Evolutionary conservation across 2,888 invertebrate genomes (phyloP), one percentile per base, ranked within the genome.

Genomic region (Eristalis pertinax): DNA sequence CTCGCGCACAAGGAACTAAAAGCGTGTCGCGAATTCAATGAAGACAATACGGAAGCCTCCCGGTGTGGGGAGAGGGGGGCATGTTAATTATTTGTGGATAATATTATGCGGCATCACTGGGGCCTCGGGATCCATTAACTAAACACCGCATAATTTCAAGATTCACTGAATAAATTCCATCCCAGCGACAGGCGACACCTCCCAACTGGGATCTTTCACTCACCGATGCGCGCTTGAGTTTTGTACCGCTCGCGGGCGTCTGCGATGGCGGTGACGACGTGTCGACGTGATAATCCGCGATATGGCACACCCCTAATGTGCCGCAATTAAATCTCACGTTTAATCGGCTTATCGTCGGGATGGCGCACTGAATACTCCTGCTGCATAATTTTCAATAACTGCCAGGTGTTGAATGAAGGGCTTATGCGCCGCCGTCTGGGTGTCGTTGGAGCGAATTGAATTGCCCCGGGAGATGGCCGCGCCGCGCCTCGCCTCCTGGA

Each of bases 81-180:
- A 73, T 68, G 73, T 43, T 80, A 80, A 80, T 80, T 80, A 80
- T 80, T 68, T 80, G 68, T 60, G 58, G 63, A 72, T 73, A 56
- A 43, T 58, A 79, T 79, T 73, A 73, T 74, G 80, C 80, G 60
- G 60, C 58, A 38, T 75, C 58, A 75, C 41, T 67, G 67, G 35
- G 43, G 79, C 80, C 35, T 15, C 22, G 73, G 68, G 29, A 68
- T 76, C 73, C 73, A 73, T 62, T 72, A 73, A 62, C 43, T 41
- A 60, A 67, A 65, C 70, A 58, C 70, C 70, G 70, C 70, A 73
- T 73, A 80, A 80, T 74, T 73, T 80, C 24, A 24, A 74, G 60
- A 72, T 56, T 74, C 62, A 1, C 62, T 50, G 22, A 80, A 38
- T 74, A 73, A 80, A 80, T 68, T 74, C 22, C 4, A 69, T 5